phyloP scores from a whole-genome alignment of 2,888 invertebrate species.

The Priocnemis perturbator region DNA sequence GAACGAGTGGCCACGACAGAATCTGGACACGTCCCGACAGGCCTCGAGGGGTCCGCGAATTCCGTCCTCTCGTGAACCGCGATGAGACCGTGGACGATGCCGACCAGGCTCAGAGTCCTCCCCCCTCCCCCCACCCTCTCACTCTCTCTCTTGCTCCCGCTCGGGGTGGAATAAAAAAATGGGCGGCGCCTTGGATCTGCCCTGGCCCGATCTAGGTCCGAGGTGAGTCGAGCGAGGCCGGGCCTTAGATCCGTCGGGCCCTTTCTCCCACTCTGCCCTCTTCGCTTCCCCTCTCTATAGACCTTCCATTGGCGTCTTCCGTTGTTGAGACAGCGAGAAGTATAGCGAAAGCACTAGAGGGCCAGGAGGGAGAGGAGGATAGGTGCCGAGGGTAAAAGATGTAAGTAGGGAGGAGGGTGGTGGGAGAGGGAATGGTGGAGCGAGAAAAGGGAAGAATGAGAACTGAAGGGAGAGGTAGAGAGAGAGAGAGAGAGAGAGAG shows the following conservation, averaged over 20 bases:
- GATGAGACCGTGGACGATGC: constrained; percentile 7
- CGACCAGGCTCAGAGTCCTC: constrained; percentile 12
- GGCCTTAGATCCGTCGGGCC: constrained; percentile 63
- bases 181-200: constrained; percentile 73
- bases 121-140: neutral
- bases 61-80: constrained; percentile 30
- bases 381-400: too few relatives aligned
- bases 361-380: too few relatives aligned
- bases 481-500: constrained; percentile 13
- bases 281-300: constrained; percentile 23
- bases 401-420: neutral
- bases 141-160: constrained; percentile 33
- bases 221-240: constrained; percentile 61
- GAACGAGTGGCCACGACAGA: constrained; percentile 36
- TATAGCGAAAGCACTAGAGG: too few relatives aligned
- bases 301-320: constrained; percentile 7
- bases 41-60: constrained; percentile 42
- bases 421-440: constrained; percentile 9
- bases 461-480: constrained; percentile 7
- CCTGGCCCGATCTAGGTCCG: constrained; percentile 58
- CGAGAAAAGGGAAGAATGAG: constrained; percentile 12
- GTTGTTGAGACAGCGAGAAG: neutral
- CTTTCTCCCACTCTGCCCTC: constrained; percentile 37
- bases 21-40: constrained; percentile 34
- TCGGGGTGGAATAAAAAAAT: constrained; percentile 69